Evolutionary conservation across 2,113 vertebrate genomes (phyloP), one percentile per base, ranked within the genome.

Genomic region (Entelurus aequoreus): DNA sequence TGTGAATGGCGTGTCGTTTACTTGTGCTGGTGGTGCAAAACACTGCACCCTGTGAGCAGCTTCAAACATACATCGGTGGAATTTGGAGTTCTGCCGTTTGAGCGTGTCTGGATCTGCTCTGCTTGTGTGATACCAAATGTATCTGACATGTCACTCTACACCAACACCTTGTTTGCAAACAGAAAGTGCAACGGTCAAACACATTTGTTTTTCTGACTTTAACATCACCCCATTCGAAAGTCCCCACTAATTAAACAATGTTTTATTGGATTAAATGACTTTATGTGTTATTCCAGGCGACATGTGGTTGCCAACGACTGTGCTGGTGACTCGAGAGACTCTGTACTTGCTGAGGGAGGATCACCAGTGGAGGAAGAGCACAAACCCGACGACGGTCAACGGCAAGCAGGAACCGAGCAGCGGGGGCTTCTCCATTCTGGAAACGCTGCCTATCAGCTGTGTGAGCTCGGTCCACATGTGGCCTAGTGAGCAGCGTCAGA

Each of bases 381-480:
- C 62, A 2, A 62, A 6, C 13, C 49, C 3, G 0, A 1, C 6
- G 0, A 1, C 61, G 0, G 48, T 5, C 42, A 55, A 46, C 9
- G 80, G 75, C 40, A 65, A 54, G 2, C 5, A 35, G 14, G 72
- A 82, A 0, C 15, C 66, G 0, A 50, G 55, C 74, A 87, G 85
- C n/a, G 85, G 86, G 8, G 44, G 50, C 35, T 62, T 80, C 36
- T 42, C 55, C 0, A 14, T 91, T 6, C 59, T 80, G 11, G 90
- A 91, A 59, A 85, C 74, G 1, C 88, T 90, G 59, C 88, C 89
- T 5, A 89, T 92, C 79, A 92, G 88, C 82, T 91, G 87, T n/a
- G 85, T 92, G 59, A 92, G 90, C 83, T 88, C 90, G 0, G 79
- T 98, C 59, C 78, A 91, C 70, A 89, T 94, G 6, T 97, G 92